Conservation (phyloP, 2,113 vertebrate species). For the Trichomycterus rosablanca region DNA sequence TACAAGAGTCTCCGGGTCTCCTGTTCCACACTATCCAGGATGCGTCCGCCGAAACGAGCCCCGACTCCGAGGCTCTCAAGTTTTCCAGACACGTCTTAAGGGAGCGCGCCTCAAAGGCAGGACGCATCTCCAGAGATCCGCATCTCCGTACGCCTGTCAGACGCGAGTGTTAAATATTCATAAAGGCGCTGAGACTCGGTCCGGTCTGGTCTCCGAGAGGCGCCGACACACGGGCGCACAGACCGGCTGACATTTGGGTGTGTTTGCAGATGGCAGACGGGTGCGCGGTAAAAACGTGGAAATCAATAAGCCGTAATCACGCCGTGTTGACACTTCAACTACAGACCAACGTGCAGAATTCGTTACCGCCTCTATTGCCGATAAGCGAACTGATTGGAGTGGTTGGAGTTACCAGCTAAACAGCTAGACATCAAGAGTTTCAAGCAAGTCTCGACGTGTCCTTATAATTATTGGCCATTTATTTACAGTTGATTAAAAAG, state of each 20-base stretch:
- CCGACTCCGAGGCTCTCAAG: no score
- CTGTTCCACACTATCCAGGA: no score
- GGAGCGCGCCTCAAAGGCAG: no score
- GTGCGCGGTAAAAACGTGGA: constrained; percentile 33
- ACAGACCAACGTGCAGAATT: constrained; percentile 37
- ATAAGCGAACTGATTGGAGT: neutral
- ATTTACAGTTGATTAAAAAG: no score
- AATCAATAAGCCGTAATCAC: constrained; percentile 45
- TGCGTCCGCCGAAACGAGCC: no score
- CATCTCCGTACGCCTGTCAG: constrained; percentile 43
- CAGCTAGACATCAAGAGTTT: no score
- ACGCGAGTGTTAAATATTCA: constrained; percentile 42
- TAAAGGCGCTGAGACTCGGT: constrained; percentile 37
- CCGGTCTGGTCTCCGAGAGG: constrained; percentile 21
- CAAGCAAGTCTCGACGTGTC: no score
- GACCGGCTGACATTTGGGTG: constrained; percentile 35
- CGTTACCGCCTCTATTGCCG: constrained; percentile 20
- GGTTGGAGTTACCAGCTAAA: neutral
- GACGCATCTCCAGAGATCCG: no score
- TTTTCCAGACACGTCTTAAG: no score
- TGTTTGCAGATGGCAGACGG: constrained; percentile 42
- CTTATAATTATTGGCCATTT: no score
- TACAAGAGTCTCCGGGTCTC: no score
- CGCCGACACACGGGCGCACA: constrained; percentile 7
- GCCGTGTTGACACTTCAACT: constrained; percentile 33